These are phyloP conservation scores for Caerostris darwini DNA, from an alignment of 1,140 invertebrate genomes.

Conservation along the genomic window DNA sequence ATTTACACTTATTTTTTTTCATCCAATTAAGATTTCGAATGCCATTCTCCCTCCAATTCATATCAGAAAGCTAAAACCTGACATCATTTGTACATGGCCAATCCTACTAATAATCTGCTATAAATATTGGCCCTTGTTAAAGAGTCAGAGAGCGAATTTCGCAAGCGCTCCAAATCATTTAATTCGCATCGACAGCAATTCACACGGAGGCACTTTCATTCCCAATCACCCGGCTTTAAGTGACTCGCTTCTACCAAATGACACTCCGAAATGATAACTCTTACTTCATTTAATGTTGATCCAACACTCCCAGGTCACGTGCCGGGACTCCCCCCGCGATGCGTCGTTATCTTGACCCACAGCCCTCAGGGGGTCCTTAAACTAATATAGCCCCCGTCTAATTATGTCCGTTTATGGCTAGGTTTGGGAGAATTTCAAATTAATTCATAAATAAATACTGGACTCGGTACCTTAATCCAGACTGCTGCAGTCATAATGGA, in stretches of 20 bases:
- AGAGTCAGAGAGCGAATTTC: not conserved
- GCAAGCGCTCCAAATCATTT: constrained; percentile 34
- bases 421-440: constrained; percentile 2
- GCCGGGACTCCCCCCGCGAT: not conserved
- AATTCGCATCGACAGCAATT: not conserved
- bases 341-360: constrained; percentile 35
- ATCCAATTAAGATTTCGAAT: no score
- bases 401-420: constrained; percentile 28
- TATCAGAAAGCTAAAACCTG: not conserved
- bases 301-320: constrained; percentile 10
- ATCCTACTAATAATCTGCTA: constrained; percentile 9
- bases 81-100: not conserved
- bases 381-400: constrained; percentile 39
- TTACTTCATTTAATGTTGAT: constrained; percentile 23
- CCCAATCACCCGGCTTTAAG: constrained; percentile 8
- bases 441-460: constrained; percentile 32
- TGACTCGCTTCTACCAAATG: constrained; percentile 24
- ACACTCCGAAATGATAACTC: constrained; percentile 8
- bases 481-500: no score
- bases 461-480: no score
- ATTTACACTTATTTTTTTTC: no score
- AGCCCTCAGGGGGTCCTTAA: constrained; percentile 40
- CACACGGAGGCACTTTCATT: not conserved
- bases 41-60: not conserved
- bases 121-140: not conserved